Conservation (phyloP, 2,797 vertebrate genomes). For the Rhynchotus rufescens region DNA sequence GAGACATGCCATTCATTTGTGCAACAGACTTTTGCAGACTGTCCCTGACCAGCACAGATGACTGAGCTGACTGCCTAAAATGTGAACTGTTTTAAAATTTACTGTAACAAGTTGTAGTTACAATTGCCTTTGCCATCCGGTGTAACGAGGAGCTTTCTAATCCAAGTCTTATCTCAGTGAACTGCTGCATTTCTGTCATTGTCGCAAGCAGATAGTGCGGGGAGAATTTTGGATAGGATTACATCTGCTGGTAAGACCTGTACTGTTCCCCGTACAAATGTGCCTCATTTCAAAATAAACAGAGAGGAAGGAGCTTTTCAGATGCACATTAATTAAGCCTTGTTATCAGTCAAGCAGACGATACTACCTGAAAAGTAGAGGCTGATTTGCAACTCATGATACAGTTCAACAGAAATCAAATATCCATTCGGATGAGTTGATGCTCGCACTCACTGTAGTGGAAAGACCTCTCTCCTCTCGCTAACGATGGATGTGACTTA, state of each 20-base stretch:
- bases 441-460: slow-evolving; percentile 65
- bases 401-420: slow-evolving; percentile 74
- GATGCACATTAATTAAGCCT: slow-evolving; percentile 66
- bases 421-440: slow-evolving; percentile 69
- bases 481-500: slow-evolving; percentile 62
- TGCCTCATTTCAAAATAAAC: slow-evolving; percentile 38
- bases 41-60: slow-evolving; percentile 47
- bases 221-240: slow-evolving; percentile 31
- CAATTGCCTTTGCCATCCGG: neutral
- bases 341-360: slow-evolving; percentile 67
- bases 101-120: neutral
- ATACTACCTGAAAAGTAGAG: slow-evolving; percentile 67
- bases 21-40: slow-evolving; percentile 63
- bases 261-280: neutral
- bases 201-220: neutral
- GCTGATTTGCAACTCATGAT: slow-evolving; percentile 69
- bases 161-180: slow-evolving; percentile 10
- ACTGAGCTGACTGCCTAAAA: slow-evolving; percentile 24
- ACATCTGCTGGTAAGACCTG: slow-evolving; percentile 18
- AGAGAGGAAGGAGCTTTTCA: slow-evolving; percentile 62
- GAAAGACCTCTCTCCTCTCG: slow-evolving; percentile 70
- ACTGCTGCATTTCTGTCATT: slow-evolving; percentile 16
- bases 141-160: neutral
- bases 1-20: slow-evolving; percentile 60
- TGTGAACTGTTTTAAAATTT: slow-evolving; percentile 22